Percentiles rank a stretch among this genome's conserved stretches.
Evolutionary conservation across 1,140 invertebrate genomes (phyloP).

Genomic region (Coptotermes formosanus): DNA sequence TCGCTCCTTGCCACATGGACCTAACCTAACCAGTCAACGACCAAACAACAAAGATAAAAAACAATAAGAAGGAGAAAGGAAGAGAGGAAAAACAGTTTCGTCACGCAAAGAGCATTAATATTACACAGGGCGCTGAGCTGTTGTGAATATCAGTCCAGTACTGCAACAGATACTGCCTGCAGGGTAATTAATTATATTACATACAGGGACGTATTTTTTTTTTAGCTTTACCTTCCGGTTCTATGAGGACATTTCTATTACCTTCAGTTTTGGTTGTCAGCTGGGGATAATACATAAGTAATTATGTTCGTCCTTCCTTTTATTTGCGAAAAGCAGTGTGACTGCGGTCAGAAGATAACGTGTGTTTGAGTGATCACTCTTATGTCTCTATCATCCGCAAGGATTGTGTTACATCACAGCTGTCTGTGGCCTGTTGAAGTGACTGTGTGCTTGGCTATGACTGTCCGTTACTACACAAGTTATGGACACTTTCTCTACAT

Average conservation of each 20-base stretch:
- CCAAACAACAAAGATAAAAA: background rate
- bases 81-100: background rate
- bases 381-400: background rate
- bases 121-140: background rate
- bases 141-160: background rate
- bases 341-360: background rate
- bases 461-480: background rate
- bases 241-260: constrained; percentile 7
- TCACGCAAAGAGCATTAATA: constrained; percentile 10
- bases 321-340: background rate
- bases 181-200: background rate
- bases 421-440: background rate
- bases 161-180: background rate
- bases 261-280: background rate
- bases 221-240: background rate
- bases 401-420: background rate
- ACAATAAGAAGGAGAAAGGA: background rate
- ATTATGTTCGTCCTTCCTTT: background rate
- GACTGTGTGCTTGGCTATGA: background rate
- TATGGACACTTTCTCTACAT: background rate
- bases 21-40: constrained; percentile 2
- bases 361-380: background rate
- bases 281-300: background rate
- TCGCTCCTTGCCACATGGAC: constrained; percentile 8
- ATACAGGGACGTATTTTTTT: background rate